Evolutionary conservation across 2,113 vertebrate genomes (phyloP).

Genomic region (Xyliphius kryptos): DNA sequence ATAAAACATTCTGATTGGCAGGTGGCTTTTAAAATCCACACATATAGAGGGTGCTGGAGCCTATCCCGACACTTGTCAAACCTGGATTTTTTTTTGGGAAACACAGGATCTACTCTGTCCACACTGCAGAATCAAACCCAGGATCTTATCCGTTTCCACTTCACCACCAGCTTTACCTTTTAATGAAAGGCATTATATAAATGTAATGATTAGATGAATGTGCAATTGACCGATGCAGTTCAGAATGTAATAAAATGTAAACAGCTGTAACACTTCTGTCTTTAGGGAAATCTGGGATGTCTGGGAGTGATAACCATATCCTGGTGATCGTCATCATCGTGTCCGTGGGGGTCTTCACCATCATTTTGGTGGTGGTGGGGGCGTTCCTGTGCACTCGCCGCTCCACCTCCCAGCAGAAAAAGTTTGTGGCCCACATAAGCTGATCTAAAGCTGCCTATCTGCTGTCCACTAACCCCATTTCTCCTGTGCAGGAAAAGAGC

Average conservation of each 20-base stretch:
- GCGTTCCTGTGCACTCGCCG: conserved; percentile 90
- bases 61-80: too few relatives aligned
- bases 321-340: conserved; percentile 91
- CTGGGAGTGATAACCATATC: conserved; percentile 77
- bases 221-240: too few relatives aligned
- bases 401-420: conserved; percentile 91
- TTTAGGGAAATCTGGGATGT: conserved; percentile 78
- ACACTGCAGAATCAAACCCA: too few relatives aligned
- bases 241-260: too few relatives aligned
- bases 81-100: too few relatives aligned
- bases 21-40: background rate
- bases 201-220: too few relatives aligned
- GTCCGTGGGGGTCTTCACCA: conserved; percentile 85
- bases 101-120: too few relatives aligned
- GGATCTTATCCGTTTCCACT: too few relatives aligned
- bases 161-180: too few relatives aligned
- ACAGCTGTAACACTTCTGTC: background rate
- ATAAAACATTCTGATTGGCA: too few relatives aligned
- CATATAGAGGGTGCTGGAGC: too few relatives aligned
- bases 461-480: background rate
- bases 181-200: too few relatives aligned
- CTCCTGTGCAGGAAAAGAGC: conserved; percentile 78
- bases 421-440: conserved; percentile 63
- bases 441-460: background rate
- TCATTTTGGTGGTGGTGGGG: conserved; percentile 85